Evolutionary conservation across 2,113 vertebrate genomes (phyloP).

Genomic region (Nesogale talazaci): DNA sequence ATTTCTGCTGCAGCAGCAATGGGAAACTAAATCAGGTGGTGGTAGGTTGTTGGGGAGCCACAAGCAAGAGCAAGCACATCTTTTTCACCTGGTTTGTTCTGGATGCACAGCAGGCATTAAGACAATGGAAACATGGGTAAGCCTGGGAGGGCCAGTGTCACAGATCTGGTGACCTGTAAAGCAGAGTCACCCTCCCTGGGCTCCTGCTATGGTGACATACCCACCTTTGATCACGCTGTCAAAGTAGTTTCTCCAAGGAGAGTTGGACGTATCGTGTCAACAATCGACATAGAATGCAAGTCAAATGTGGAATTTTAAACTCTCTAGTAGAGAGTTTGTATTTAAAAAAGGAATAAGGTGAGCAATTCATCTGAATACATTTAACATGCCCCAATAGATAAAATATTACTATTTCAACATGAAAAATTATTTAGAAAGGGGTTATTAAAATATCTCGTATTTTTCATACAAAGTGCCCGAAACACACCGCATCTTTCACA

Average conservation of each 20-base stretch:
- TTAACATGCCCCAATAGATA: constrained; percentile 12
- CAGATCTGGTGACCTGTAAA: no score
- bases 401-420: constrained; percentile 18
- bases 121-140: not conserved
- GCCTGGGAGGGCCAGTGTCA: not conserved
- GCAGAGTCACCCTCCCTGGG: no score
- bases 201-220: no score
- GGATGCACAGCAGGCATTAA: no score
- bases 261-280: not conserved
- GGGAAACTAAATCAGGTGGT: not conserved
- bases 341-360: not conserved
- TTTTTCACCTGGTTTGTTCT: no score
- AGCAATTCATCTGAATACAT: constrained; percentile 20
- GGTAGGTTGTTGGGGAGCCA: not conserved
- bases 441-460: no score
- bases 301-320: not conserved
- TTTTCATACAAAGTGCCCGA: not conserved
- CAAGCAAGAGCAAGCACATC: no score
- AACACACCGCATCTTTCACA: not conserved
- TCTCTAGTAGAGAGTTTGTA: not conserved
- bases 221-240: not conserved
- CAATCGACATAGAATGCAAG: not conserved
- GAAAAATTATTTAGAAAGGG: not conserved
- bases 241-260: not conserved
- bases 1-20: not conserved